Evolutionary conservation across 2,888 invertebrate genomes (phyloP).

Genomic region (Gortyna flavago): DNA sequence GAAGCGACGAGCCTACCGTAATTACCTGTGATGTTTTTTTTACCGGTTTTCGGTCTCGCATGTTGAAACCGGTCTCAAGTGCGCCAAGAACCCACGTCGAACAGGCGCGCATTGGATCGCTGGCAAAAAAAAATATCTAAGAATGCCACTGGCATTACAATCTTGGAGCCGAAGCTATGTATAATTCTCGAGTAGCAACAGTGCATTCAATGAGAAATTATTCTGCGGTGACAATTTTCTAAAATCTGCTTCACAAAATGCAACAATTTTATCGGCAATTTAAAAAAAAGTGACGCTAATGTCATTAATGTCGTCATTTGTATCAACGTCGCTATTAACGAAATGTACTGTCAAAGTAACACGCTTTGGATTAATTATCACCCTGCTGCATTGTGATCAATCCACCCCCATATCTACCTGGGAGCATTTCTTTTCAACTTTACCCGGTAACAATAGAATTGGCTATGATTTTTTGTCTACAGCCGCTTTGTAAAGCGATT

Average conservation of each 20-base stretch:
- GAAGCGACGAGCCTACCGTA: constrained; percentile 84
- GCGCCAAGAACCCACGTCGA: constrained; percentile 84
- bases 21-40: constrained; percentile 87
- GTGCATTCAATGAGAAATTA: constrained; percentile 67
- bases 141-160: constrained; percentile 80
- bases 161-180: constrained; percentile 69
- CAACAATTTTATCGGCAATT: constrained; percentile 59
- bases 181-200: constrained; percentile 68
- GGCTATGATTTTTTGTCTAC: constrained; percentile 77
- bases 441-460: constrained; percentile 79
- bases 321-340: constrained; percentile 77
- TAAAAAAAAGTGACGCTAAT: constrained; percentile 70
- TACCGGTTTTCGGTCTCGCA: constrained; percentile 85
- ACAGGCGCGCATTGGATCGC: constrained; percentile 79
- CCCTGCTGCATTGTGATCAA: constrained; percentile 74
- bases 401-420: constrained; percentile 86
- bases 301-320: constrained; percentile 76
- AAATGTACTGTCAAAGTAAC: constrained; percentile 78
- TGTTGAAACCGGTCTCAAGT: constrained; percentile 84
- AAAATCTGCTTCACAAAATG: constrained; percentile 17
- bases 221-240: constrained; percentile 27
- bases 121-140: constrained; percentile 82
- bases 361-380: constrained; percentile 77
- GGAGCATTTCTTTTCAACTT: constrained; percentile 80
- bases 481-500: constrained; percentile 82